These are phyloP conservation scores for Dinothrombium tinctorium DNA, from an alignment of 1,140 invertebrate genomes.

Conservation along the genomic window DNA sequence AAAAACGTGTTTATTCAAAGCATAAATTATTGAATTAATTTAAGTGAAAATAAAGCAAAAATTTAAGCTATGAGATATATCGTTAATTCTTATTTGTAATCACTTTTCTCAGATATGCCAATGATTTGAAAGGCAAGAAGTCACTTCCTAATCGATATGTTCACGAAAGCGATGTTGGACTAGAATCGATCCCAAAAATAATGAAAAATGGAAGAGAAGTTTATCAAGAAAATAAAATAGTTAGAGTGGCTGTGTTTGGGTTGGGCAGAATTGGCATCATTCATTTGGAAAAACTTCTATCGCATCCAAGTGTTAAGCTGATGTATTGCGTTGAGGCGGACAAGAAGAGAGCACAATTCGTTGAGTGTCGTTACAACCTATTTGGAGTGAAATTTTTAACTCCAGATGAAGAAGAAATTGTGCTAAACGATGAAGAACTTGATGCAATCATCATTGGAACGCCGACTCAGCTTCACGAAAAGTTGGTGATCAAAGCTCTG, in stretches of 20 bases:
- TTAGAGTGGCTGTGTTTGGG: conserved; percentile 30
- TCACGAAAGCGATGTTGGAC: not conserved
- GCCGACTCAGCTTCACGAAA: conserved; percentile 34
- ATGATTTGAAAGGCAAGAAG: not conserved
- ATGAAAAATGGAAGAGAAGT: not conserved
- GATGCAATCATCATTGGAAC: conserved; percentile 31
- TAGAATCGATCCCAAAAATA: not conserved
- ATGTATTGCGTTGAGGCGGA: conserved; percentile 34
- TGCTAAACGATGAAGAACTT: conserved; percentile 32
- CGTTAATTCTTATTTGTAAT: no score
- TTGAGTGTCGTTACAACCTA: conserved; percentile 28
- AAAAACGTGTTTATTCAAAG: no score
- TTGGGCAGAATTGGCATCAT: conserved; percentile 34
- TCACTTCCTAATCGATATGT: not conserved
- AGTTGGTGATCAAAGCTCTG: conserved; percentile 31
- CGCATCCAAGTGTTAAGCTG: conserved; percentile 27
- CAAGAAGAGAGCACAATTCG: conserved; percentile 21
- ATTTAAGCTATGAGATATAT: no score
- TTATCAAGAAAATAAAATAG: not conserved
- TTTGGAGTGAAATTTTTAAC: conserved; percentile 23
- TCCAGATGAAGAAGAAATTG: conserved; percentile 25
- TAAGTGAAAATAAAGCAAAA: no score
- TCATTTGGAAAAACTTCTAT: conserved; percentile 30
- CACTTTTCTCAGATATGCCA: not conserved
- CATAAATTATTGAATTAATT: no score